Conservation (phyloP, 1,140 invertebrate species). For the Bombyx mandarina region DNA sequence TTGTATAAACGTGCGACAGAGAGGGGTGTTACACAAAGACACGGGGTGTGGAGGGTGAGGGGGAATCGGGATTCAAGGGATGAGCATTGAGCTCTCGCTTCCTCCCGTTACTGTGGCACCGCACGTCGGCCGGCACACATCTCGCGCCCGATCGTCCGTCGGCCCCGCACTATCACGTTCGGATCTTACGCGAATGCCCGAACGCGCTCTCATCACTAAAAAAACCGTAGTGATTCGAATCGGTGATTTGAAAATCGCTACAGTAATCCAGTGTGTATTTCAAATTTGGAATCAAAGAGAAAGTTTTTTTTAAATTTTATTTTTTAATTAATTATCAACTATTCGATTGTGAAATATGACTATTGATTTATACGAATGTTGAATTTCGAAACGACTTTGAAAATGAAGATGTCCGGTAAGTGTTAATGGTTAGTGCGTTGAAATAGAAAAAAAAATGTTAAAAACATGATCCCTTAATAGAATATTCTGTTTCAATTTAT, state of each 20-base stretch:
- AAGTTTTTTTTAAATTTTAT: too few species aligned
- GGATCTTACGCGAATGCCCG: constrained; percentile 23
- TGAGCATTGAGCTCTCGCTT: constrained; percentile 57
- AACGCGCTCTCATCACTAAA: constrained; percentile 7
- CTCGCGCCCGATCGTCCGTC: constrained; percentile 17
- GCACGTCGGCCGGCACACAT: constrained; percentile 58
- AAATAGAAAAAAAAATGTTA: too few species aligned
- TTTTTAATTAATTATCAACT: too few species aligned
- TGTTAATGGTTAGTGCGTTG: constrained; percentile 7
- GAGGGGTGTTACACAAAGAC: constrained; percentile 57
- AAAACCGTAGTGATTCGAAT: too few species aligned
- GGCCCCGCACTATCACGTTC: constrained; percentile 25
- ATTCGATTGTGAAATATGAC: constrained; percentile 16
- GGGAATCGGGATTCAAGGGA: constrained; percentile 67
- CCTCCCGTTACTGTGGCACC: constrained; percentile 63
- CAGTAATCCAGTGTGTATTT: too few species aligned
- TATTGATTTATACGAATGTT: constrained; percentile 22
- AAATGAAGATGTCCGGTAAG: constrained; percentile 67
- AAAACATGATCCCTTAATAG: too few species aligned
- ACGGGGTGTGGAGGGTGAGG: constrained; percentile 42
- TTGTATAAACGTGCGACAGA: constrained; percentile 51
- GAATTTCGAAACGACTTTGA: constrained; percentile 34
- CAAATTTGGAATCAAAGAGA: too few species aligned
- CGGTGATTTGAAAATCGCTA: too few species aligned
- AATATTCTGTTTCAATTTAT: too few species aligned